These are phyloP conservation scores for Selene dorsalis DNA, from an alignment of 2,797 vertebrate genomes.

Conservation along the genomic window DNA sequence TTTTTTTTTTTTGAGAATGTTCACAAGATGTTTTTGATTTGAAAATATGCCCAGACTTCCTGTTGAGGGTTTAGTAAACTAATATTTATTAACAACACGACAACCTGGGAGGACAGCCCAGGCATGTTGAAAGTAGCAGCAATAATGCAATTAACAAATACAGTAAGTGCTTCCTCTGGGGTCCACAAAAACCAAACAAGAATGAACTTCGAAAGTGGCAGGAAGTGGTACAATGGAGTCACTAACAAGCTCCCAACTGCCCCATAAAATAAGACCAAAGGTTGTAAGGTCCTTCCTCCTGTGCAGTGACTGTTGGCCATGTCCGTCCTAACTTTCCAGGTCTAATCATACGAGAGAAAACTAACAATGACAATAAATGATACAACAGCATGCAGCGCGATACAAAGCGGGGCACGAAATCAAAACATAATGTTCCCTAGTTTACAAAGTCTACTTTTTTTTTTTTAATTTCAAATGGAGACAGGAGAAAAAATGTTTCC, in stretches of 20 bases:
- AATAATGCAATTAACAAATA: constrained; percentile 66
- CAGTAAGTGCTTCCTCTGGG: constrained; percentile 56
- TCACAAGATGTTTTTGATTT: not conserved
- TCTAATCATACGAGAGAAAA: constrained; percentile 20
- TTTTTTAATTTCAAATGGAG: constrained; percentile 50
- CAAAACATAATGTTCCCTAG: constrained; percentile 46
- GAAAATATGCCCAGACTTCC: constrained; percentile 24
- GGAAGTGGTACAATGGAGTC: constrained; percentile 39
- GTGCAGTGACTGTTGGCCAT: not conserved
- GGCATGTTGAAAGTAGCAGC: constrained; percentile 76
- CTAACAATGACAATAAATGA: constrained; percentile 38
- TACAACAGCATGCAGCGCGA: constrained; percentile 59
- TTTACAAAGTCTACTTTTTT: constrained; percentile 58
- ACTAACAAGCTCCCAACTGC: constrained; percentile 28
- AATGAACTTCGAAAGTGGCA: constrained; percentile 29
- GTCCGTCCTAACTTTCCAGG: not conserved
- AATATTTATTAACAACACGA: constrained; percentile 79
- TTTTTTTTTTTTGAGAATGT: not conserved
- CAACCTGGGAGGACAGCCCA: constrained; percentile 61
- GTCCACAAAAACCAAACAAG: constrained; percentile 36
- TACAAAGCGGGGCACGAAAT: constrained; percentile 28
- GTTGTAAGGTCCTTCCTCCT: constrained; percentile 15
- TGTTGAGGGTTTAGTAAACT: constrained; percentile 58
- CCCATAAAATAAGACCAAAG: constrained; percentile 10
- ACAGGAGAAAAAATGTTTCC: constrained; percentile 54